Conservation (phyloP, 2,888 invertebrate genomes). For the Anticlea derivata region DNA sequence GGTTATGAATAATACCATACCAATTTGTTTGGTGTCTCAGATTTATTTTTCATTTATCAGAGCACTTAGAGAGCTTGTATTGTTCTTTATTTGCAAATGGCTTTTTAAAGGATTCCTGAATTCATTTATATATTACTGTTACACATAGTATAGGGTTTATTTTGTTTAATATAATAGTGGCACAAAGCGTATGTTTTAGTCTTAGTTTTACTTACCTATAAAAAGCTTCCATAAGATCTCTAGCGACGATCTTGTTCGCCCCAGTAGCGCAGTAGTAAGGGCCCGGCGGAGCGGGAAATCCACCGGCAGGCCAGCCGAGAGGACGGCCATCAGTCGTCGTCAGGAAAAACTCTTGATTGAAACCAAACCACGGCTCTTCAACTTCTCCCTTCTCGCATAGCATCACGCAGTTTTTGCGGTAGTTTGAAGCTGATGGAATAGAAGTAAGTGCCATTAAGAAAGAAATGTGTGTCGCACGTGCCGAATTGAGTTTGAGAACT, state of each 20-base stretch:
- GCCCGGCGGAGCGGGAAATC: slow-evolving; percentile 88
- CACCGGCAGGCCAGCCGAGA: slow-evolving; percentile 89
- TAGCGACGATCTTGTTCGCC: slow-evolving; percentile 89
- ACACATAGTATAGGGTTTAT: too few relatives aligned
- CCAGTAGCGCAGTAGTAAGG: slow-evolving; percentile 95
- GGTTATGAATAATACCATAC: too few relatives aligned
- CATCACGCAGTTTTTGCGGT: slow-evolving; percentile 70
- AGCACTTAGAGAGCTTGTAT: too few relatives aligned
- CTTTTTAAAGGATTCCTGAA: too few relatives aligned
- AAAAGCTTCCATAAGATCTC: slow-evolving; percentile 93
- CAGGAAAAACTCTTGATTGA: slow-evolving; percentile 86
- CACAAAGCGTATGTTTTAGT: too few relatives aligned
- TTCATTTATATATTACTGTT: too few relatives aligned
- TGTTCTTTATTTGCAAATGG: too few relatives aligned
- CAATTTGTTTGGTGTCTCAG: too few relatives aligned
- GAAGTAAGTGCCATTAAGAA: slow-evolving; percentile 2
- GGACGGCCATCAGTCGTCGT: slow-evolving; percentile 82
- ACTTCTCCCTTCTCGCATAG: slow-evolving; percentile 82
- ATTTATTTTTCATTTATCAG: too few relatives aligned
- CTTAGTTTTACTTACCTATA: slow-evolving; percentile 56
- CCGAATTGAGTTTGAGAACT: background rate
- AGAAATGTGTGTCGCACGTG: background rate
- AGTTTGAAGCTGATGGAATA: slow-evolving; percentile 57
- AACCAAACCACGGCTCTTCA: slow-evolving; percentile 89
- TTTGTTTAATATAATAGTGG: too few relatives aligned